phyloP scores from a whole-genome alignment of 2,797 vertebrate species.

The Acanthiza pusilla region DNA sequence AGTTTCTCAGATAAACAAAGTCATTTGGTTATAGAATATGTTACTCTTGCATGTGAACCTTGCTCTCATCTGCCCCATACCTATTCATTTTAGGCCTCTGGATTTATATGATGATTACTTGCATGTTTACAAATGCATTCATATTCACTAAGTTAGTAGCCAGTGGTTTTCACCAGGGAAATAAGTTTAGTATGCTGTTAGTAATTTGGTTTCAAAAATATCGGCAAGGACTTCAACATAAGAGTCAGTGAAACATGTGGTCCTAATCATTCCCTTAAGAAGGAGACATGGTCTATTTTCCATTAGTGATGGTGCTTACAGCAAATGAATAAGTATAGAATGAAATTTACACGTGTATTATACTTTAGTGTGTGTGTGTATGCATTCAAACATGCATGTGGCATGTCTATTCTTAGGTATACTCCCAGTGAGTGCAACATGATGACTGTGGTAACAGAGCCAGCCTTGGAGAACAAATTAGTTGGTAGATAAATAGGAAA shows the following conservation, averaged over 20 bases:
- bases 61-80: neutral
- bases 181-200: slow-evolving; percentile 72
- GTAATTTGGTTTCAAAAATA: slow-evolving; percentile 70
- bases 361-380: slow-evolving; percentile 27
- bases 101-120: slow-evolving; percentile 47
- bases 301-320: slow-evolving; percentile 71
- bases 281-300: slow-evolving; percentile 78
- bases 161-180: slow-evolving; percentile 74
- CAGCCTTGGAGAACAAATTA: slow-evolving; percentile 19
- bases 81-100: slow-evolving; percentile 20
- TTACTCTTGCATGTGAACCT: slow-evolving; percentile 29
- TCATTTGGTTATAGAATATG: slow-evolving; percentile 39
- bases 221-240: slow-evolving; percentile 43
- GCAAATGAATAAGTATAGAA: slow-evolving; percentile 70
- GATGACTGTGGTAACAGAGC: slow-evolving; percentile 18
- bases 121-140: slow-evolving; percentile 41
- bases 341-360: slow-evolving; percentile 63
- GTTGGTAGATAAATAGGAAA: slow-evolving; percentile 44
- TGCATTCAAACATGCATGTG: neutral
- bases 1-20: slow-evolving; percentile 65
- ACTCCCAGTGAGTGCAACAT: slow-evolving; percentile 29
- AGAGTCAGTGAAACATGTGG: slow-evolving; percentile 74
- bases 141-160: slow-evolving; percentile 68
- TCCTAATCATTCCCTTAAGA: slow-evolving; percentile 68
- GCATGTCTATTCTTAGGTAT: neutral